phyloP scores from a whole-genome alignment of 2,113 vertebrate species.

The Pagrus major region DNA sequence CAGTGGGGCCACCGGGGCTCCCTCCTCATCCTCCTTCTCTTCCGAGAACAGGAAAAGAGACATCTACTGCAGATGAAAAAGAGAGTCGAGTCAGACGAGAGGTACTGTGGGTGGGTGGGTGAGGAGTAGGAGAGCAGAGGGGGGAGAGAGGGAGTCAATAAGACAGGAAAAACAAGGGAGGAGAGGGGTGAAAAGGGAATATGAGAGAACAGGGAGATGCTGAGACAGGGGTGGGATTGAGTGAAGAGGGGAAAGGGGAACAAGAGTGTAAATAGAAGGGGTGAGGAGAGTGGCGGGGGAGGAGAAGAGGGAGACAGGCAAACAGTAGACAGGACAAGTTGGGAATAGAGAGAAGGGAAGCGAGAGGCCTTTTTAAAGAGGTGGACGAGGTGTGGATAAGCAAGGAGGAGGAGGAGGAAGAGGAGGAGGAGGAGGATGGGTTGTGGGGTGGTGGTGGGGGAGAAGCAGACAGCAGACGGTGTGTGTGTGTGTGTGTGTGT shows the following conservation, averaged over 20 bases:
- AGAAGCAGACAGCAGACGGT: conserved; percentile 15
- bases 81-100: conserved; percentile 12
- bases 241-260: conserved; percentile 35
- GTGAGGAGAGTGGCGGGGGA: conserved; percentile 4
- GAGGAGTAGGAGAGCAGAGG: neutral
- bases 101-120: conserved; percentile 8
- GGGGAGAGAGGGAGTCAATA: conserved; percentile 38
- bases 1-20: conserved; percentile 6
- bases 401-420: conserved; percentile 30
- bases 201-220: conserved; percentile 16
- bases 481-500: conserved; percentile 26
- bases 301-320: conserved; percentile 36
- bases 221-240: conserved; percentile 41
- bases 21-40: conserved; percentile 13
- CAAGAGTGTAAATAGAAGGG: conserved; percentile 42
- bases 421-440: conserved; percentile 38
- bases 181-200: conserved; percentile 15
- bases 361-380: conserved; percentile 52
- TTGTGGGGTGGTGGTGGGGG: neutral
- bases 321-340: conserved; percentile 49
- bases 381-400: conserved; percentile 50
- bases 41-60: conserved; percentile 36
- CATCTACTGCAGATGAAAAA: conserved; percentile 19
- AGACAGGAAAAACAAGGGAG: conserved; percentile 30
- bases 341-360: conserved; percentile 50